Percentiles rank a stretch among this genome's conserved stretches.
These are phyloP conservation scores for Thera britannica DNA, from an alignment of 2,888 invertebrate genomes.

Conservation along the genomic window DNA sequence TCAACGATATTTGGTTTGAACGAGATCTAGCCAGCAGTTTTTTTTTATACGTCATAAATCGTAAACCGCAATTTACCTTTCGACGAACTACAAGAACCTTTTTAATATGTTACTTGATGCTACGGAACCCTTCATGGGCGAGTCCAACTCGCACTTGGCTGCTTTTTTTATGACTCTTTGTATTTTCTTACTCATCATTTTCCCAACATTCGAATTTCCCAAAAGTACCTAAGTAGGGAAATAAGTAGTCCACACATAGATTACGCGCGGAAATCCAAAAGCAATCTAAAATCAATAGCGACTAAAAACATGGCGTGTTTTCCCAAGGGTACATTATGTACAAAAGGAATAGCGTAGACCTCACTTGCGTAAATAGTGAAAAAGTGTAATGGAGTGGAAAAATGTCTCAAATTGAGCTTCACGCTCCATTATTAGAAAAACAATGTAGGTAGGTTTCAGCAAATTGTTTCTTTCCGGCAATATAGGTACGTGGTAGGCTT, in stretches of 20 bases:
- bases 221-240: neutral
- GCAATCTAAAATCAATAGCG: slow-evolving; percentile 12
- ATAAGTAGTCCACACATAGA: neutral
- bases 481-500: neutral
- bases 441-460: slow-evolving; percentile 27
- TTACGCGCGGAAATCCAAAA: slow-evolving; percentile 1
- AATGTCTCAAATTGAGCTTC: slow-evolving; percentile 33
- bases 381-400: slow-evolving; percentile 27
- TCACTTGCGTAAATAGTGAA: slow-evolving; percentile 26
- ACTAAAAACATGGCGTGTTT: slow-evolving; percentile 1
- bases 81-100: too few relatives aligned
- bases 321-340: slow-evolving; percentile 8
- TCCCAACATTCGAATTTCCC: neutral
- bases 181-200: too few relatives aligned
- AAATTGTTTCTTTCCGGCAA: slow-evolving; percentile 21
- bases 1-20: too few relatives aligned
- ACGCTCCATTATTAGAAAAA: slow-evolving; percentile 36
- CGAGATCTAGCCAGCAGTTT: too few relatives aligned
- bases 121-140: too few relatives aligned
- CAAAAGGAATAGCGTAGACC: slow-evolving; percentile 10
- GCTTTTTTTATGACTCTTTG: too few relatives aligned
- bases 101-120: too few relatives aligned
- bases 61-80: too few relatives aligned
- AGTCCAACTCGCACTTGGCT: too few relatives aligned
- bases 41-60: too few relatives aligned